Evolutionary conservation across 2,888 invertebrate species (phyloP).

Genomic region (Thysanoteuthis rhombus): DNA sequence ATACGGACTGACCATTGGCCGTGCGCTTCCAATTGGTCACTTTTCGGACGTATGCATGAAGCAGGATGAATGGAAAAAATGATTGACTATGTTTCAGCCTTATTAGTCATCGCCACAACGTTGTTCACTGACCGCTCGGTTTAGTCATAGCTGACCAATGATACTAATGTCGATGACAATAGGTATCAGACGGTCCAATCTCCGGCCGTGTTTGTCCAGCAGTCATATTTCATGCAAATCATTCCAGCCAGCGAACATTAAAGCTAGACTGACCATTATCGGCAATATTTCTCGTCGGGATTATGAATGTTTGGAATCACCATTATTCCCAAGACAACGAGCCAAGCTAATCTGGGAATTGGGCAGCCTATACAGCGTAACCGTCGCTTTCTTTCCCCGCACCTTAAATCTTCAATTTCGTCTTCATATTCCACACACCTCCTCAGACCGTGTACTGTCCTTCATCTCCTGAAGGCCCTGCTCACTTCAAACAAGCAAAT

Average conservation of each 20-base stretch:
- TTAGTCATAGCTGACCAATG: slow-evolving; percentile 12
- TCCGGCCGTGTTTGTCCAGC: not conserved
- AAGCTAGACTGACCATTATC: not conserved
- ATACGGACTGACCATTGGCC: not conserved
- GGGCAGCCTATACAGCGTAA: not conserved
- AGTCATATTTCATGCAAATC: not conserved
- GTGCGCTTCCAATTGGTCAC: not conserved
- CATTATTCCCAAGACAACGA: not conserved
- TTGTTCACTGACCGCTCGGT: not conserved
- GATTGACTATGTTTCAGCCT: not conserved
- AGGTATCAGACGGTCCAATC: not conserved
- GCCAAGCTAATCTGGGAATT: not conserved
- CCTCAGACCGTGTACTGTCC: not conserved
- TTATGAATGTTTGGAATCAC: not conserved
- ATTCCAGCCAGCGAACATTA: not conserved
- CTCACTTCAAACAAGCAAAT: not conserved
- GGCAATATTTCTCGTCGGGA: not conserved
- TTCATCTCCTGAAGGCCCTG: not conserved
- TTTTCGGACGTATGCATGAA: not conserved
- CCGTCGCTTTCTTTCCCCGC: too few species aligned
- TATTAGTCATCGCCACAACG: not conserved
- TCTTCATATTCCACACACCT: not conserved
- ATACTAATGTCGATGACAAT: not conserved
- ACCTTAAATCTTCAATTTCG: not conserved
- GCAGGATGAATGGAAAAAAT: not conserved